phyloP scores from a whole-genome alignment of 2,888 invertebrate genomes.

The Tinea trinotella region DNA sequence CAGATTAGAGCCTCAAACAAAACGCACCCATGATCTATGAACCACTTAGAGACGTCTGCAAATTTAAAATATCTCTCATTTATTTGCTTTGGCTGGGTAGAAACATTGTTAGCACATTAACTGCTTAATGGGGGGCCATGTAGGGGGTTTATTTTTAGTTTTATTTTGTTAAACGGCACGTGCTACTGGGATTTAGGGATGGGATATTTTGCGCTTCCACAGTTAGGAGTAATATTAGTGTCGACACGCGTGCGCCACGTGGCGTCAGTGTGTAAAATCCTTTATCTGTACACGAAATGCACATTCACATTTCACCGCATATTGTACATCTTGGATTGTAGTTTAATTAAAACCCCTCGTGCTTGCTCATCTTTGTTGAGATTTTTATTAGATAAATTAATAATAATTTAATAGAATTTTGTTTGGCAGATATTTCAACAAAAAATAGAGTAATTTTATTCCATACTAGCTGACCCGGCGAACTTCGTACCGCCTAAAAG shows the following conservation, averaged over 20 bases:
- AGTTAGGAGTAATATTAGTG: constrained; percentile 43
- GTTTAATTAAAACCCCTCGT: constrained; percentile 15
- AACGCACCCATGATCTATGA: constrained; percentile 13
- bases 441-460: no score
- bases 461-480: no score
- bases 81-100: constrained; percentile 11
- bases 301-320: constrained; percentile 57
- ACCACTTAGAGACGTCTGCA: constrained; percentile 7
- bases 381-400: neutral
- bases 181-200: constrained; percentile 28
- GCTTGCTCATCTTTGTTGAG: neutral
- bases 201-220: constrained; percentile 41
- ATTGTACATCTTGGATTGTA: constrained; percentile 51
- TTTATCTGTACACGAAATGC: constrained; percentile 61
- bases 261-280: constrained; percentile 35
- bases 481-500: no score
- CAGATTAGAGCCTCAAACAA: constrained; percentile 12
- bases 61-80: constrained; percentile 9
- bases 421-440: no score
- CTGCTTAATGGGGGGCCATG: constrained; percentile 44
- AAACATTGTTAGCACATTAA: constrained; percentile 62
- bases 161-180: constrained; percentile 49
- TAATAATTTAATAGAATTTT: neutral
- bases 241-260: constrained; percentile 59
- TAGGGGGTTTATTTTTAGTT: constrained; percentile 54